Evolutionary conservation across 2,797 vertebrate species (phyloP).

Genomic region (Danio kyathit): DNA sequence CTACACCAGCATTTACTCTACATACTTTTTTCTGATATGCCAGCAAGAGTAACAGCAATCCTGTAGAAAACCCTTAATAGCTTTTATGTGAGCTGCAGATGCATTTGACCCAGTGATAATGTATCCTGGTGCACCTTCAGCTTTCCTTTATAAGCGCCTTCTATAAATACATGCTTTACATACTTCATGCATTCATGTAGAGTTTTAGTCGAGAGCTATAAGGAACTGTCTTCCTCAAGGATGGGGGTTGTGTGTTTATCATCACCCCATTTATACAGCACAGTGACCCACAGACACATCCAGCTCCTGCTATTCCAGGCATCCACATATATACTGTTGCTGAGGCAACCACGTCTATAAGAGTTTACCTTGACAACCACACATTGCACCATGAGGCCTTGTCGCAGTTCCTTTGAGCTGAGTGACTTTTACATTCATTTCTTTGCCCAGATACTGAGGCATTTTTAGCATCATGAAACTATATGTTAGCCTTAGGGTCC

Average conservation of each 20-base stretch:
- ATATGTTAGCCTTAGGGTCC: background rate
- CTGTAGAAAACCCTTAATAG: background rate
- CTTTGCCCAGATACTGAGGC: slow-evolving; percentile 30
- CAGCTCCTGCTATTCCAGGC: slow-evolving; percentile 60
- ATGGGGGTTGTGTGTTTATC: slow-evolving; percentile 26
- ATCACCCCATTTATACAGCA: slow-evolving; percentile 36
- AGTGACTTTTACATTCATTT: slow-evolving; percentile 36
- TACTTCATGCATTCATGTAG: background rate
- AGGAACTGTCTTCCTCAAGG: background rate
- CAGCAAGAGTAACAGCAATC: background rate
- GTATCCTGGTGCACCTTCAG: background rate
- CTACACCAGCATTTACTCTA: background rate
- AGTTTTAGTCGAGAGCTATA: background rate
- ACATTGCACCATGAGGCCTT: slow-evolving; percentile 46
- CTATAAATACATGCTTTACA: background rate
- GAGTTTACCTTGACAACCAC: slow-evolving; percentile 64
- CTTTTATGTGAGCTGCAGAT: slow-evolving; percentile 6
- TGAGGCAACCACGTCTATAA: slow-evolving; percentile 62
- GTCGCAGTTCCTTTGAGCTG: slow-evolving; percentile 34
- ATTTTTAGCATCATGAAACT: slow-evolving; percentile 19
- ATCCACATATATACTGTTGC: slow-evolving; percentile 59
- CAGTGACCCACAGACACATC: slow-evolving; percentile 43
- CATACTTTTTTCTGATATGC: background rate
- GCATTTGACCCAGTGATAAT: background rate
- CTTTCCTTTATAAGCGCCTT: background rate